A percentile compares a stretch with the other conserved stretches of the same genome.
phyloP scores from a whole-genome alignment of 2,888 invertebrate species.

The Lithophane socia region DNA sequence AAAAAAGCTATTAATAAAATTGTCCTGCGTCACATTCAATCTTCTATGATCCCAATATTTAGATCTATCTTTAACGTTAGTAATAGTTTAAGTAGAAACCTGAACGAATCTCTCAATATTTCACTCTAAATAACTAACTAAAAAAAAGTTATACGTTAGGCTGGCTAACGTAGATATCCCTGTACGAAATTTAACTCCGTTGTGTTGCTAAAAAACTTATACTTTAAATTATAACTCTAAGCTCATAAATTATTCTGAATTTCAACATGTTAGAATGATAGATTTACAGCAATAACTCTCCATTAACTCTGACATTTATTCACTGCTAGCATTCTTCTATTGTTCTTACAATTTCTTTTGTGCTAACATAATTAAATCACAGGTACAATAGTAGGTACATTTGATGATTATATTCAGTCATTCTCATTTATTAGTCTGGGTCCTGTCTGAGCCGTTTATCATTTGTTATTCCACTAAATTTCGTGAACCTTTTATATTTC shows the following conservation, averaged over 20 bases:
- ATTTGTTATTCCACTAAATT: slow-evolving; percentile 3
- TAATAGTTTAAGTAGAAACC: no score
- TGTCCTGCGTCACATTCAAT: background rate
- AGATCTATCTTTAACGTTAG: background rate
- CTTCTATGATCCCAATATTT: background rate
- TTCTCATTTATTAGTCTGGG: slow-evolving; percentile 33
- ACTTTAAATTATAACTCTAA: background rate
- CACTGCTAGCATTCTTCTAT: background rate
- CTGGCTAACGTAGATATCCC: background rate
- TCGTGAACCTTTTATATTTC: slow-evolving; percentile 11
- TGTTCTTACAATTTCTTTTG: slow-evolving; percentile 18
- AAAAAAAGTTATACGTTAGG: no score
- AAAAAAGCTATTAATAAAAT: background rate
- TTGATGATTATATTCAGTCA: slow-evolving; percentile 13
- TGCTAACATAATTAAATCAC: slow-evolving; percentile 4
- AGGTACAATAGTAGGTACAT: slow-evolving; percentile 9
- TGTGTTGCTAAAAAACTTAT: background rate
- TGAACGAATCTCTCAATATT: background rate
- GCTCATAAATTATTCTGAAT: background rate
- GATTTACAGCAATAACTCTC: slow-evolving; percentile 11
- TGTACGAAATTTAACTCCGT: background rate
- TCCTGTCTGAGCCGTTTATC: slow-evolving; percentile 14
- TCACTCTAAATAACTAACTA: background rate
- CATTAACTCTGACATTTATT: slow-evolving; percentile 10
- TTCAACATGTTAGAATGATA: background rate